Percentiles rank a stretch among this genome's conserved stretches.
phyloP scores from a whole-genome alignment of 1,140 invertebrate species.

The Pentalonia nigronervosa region DNA sequence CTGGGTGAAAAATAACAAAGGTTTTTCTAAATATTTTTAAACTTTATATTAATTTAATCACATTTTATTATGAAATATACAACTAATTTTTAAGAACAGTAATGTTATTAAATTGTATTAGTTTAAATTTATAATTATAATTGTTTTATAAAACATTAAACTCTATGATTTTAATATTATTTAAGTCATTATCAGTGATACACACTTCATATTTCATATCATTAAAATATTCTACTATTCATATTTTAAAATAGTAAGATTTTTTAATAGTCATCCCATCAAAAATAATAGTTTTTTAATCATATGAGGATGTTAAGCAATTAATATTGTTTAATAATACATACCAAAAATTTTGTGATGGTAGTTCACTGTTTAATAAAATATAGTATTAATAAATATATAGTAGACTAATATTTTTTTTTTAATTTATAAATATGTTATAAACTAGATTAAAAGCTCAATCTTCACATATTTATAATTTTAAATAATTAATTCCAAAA shows the following conservation, averaged over 20 bases:
- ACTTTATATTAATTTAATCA: background rate
- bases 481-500: background rate
- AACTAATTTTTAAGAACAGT: too few relatives aligned
- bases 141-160: background rate
- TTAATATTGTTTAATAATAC: background rate
- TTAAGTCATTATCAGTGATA: background rate
- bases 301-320: background rate
- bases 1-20: background rate
- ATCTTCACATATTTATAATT: background rate
- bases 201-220: background rate
- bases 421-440: background rate
- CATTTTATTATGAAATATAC: too few relatives aligned
- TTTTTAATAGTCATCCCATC: background rate
- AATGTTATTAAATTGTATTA: too few relatives aligned
- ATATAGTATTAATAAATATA: background rate
- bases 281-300: background rate
- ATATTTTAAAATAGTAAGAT: background rate
- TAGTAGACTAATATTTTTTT: background rate
- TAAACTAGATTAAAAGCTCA: background rate
- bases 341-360: background rate
- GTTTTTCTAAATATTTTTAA: background rate
- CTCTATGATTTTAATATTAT: background rate
- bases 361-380: background rate
- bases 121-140: background rate
- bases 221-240: background rate